A percentile compares a stretch with the other conserved stretches of the same genome.
These are phyloP conservation scores for Crotalus horridus DNA, from an alignment of 2,113 vertebrate genomes.

Conservation along the genomic window DNA sequence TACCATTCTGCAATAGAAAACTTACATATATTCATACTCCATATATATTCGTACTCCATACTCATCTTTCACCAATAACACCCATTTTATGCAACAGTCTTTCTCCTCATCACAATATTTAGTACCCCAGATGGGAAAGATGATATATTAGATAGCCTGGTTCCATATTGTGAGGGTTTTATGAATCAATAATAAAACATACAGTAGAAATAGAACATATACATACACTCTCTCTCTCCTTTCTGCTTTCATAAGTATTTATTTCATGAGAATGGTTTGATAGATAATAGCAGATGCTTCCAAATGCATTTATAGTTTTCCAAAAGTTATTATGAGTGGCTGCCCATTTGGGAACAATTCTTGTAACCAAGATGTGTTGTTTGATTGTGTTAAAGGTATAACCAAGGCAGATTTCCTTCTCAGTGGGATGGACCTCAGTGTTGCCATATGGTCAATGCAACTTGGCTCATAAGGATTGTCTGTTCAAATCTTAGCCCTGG, in stretches of 20 bases:
- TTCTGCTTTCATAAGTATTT: not conserved
- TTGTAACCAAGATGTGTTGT: not conserved
- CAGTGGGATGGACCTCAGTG: not conserved
- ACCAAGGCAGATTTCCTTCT: not conserved
- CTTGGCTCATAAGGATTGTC: not conserved
- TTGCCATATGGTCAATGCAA: not conserved
- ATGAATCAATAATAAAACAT: not conserved
- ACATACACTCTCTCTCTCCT: not conserved
- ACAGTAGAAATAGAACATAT: not conserved
- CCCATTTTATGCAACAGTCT: not conserved
- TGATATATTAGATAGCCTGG: not conserved
- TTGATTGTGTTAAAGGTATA: not conserved
- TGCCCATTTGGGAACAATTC: not conserved
- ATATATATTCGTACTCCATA: not conserved
- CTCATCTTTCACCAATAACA: not conserved
- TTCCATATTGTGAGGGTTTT: not conserved
- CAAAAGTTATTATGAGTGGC: not conserved
- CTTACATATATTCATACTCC: not conserved
- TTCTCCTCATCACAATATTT: not conserved
- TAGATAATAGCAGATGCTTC: not conserved
- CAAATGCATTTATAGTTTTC: not conserved
- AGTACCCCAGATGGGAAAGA: not conserved
- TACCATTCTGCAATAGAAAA: not conserved
- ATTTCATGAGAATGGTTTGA: not conserved
- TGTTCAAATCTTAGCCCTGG: not conserved